phyloP scores from a whole-genome alignment of 2,888 invertebrate species.

The Branchipolynoe longqiensis region DNA sequence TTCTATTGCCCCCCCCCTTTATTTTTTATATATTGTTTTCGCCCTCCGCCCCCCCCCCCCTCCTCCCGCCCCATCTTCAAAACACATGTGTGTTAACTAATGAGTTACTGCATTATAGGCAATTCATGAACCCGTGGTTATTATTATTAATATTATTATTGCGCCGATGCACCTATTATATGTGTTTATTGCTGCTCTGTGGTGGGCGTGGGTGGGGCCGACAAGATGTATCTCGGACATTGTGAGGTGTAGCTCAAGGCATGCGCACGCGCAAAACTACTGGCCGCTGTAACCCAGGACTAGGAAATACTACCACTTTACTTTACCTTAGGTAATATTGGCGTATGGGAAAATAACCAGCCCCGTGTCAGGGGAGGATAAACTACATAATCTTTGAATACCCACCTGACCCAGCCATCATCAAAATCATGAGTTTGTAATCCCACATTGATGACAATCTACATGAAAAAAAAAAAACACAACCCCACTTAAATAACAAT shows the following conservation, averaged over 20 bases:
- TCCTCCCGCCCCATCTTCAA: no score
- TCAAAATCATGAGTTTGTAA: conserved; percentile 24
- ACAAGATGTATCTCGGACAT: not conserved
- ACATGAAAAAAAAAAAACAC: not conserved
- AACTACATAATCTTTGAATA: not conserved
- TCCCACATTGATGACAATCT: conserved; percentile 16
- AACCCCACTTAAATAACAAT: not conserved
- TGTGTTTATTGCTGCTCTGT: not conserved
- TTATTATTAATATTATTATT: conserved; percentile 6
- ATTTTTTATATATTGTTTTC: no score
- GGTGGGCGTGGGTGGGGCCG: not conserved
- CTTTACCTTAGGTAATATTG: conserved; percentile 24
- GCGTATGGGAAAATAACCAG: not conserved
- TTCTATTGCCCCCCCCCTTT: no score
- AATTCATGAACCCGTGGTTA: conserved; percentile 27
- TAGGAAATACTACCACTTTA: conserved; percentile 35
- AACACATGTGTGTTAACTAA: conserved; percentile 26
- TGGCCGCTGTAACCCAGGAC: not conserved
- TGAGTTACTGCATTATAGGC: conserved; percentile 38
- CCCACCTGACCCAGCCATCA: conserved; percentile 20
- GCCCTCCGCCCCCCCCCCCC: no score
- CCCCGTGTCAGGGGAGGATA: not conserved
- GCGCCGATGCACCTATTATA: not conserved
- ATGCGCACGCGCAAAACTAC: not conserved
- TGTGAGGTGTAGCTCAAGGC: not conserved